Conservation (phyloP, 2,888 invertebrate species). For the Peribatodes rhomboidaria region DNA sequence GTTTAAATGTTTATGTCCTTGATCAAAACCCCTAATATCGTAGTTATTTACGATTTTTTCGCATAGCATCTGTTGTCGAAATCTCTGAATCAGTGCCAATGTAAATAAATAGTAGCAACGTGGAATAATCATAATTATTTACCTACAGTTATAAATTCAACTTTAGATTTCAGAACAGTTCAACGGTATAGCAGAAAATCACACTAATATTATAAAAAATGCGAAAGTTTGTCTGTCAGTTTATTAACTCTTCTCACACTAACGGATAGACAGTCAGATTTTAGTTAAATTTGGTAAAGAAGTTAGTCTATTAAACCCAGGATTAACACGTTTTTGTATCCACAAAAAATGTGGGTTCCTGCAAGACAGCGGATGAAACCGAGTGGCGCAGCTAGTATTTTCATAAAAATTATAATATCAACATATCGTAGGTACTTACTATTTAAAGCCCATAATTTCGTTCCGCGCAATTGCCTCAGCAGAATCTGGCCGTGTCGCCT, state of each 20-base stretch:
- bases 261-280: too few relatives aligned
- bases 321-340: too few relatives aligned
- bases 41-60: slow-evolving; percentile 59
- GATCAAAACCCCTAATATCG: slow-evolving; percentile 16
- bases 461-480: slow-evolving; percentile 88
- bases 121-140: slow-evolving; percentile 51
- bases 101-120: slow-evolving; percentile 57
- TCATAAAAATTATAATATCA: slow-evolving; percentile 32
- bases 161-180: slow-evolving; percentile 27
- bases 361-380: too few relatives aligned
- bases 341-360: too few relatives aligned
- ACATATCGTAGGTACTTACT: slow-evolving; percentile 82
- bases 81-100: slow-evolving; percentile 69
- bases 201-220: too few relatives aligned
- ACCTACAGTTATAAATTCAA: slow-evolving; percentile 47
- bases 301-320: too few relatives aligned
- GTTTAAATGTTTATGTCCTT: background rate
- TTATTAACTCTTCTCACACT: too few relatives aligned
- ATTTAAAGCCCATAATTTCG: slow-evolving; percentile 90
- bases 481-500: slow-evolving; percentile 90
- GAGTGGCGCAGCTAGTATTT: too few relatives aligned
- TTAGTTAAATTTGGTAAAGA: too few relatives aligned
- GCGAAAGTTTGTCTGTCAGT: too few relatives aligned
- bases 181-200: slow-evolving; percentile 1
- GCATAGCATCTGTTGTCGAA: slow-evolving; percentile 63